A percentile compares a stretch with the other conserved stretches of the same genome.
Conservation (phyloP, 2,888 invertebrate genomes). For the Tanypteryx hageni region DNA sequence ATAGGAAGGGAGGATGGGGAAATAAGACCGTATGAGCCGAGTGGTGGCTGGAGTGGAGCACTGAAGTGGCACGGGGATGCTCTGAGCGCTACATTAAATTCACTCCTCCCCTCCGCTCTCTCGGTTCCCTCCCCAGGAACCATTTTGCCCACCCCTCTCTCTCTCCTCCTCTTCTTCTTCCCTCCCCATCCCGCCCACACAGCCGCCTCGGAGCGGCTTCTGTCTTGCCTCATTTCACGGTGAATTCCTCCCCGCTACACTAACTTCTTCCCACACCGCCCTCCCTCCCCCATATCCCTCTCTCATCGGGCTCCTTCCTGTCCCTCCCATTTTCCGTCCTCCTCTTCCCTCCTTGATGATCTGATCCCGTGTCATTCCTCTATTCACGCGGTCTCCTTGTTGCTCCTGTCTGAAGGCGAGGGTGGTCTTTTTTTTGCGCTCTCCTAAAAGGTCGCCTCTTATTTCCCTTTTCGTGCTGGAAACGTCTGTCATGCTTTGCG, state of each 20-base stretch:
- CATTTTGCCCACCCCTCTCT: neutral
- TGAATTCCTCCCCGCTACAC: neutral
- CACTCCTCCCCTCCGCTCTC: slow-evolving; percentile 8
- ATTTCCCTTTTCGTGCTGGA: neutral
- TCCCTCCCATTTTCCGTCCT: neutral
- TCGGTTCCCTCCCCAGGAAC: neutral
- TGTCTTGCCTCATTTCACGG: neutral
- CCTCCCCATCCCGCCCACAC: neutral
- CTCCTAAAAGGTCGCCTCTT: neutral
- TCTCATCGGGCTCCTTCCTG: neutral
- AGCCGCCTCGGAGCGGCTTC: neutral
- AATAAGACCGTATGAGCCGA: slow-evolving; percentile 3
- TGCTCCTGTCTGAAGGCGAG: neutral
- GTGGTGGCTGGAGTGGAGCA: neutral
- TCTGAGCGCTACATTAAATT: slow-evolving; percentile 12
- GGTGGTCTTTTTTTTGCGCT: neutral
- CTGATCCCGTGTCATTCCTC: neutral
- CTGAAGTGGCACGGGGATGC: slow-evolving; percentile 21
- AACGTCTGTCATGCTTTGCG: neutral
- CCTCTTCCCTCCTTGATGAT: neutral
- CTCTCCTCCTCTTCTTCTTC: neutral
- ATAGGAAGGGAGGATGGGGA: neutral
- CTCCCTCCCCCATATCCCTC: neutral
- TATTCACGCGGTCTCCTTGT: neutral
- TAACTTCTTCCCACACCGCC: neutral